These are phyloP conservation scores for Campaea margaritaria DNA, from an alignment of 2,888 invertebrate species.

Conservation along the genomic window DNA sequence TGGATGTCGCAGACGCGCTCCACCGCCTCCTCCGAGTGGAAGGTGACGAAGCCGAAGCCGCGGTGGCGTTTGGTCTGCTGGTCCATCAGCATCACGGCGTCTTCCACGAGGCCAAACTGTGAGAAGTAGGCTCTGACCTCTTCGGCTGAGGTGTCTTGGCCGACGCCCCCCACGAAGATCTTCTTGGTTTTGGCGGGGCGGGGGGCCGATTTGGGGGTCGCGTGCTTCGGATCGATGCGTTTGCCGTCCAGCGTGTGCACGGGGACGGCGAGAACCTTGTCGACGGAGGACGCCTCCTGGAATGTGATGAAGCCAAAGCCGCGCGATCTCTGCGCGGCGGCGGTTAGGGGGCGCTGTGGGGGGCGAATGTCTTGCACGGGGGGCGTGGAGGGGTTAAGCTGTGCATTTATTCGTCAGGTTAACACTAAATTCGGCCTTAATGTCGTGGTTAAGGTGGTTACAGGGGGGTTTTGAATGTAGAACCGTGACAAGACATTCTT, in stretches of 20 bases:
- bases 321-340: slow-evolving; percentile 93
- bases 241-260: slow-evolving; percentile 96
- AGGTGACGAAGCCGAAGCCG: slow-evolving; percentile 96
- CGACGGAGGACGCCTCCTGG: slow-evolving; percentile 95
- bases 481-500: not conserved
- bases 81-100: slow-evolving; percentile 97
- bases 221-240: slow-evolving; percentile 97
- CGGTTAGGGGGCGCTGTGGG: slow-evolving; percentile 11
- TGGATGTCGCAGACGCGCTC: slow-evolving; percentile 97
- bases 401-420: no score
- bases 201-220: slow-evolving; percentile 95
- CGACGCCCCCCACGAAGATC: slow-evolving; percentile 96
- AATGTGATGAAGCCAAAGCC: slow-evolving; percentile 98
- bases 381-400: not conserved
- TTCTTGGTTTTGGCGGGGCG: slow-evolving; percentile 95
- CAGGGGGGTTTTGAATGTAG: no score
- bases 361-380: slow-evolving; percentile 1
- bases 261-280: slow-evolving; percentile 95
- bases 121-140: slow-evolving; percentile 96
- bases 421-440: no score
- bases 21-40: slow-evolving; percentile 96
- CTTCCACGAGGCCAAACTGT: slow-evolving; percentile 95
- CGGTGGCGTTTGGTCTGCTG: slow-evolving; percentile 96
- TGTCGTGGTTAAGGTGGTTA: no score
- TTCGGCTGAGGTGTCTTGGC: slow-evolving; percentile 95